phyloP scores from a whole-genome alignment of 2,888 invertebrate genomes.

The Gari tellinella region DNA sequence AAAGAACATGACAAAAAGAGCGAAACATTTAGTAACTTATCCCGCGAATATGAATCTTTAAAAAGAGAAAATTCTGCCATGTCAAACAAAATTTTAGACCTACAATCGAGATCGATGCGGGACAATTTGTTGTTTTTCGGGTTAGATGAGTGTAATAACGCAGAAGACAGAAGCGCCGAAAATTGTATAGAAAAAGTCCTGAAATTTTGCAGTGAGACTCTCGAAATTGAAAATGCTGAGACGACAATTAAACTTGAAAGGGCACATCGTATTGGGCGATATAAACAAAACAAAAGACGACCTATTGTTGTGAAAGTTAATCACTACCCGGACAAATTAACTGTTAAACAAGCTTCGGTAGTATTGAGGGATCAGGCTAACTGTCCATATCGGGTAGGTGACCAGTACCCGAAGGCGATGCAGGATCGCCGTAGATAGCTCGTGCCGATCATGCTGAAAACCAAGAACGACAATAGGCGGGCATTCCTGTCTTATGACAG shows the following conservation, averaged over 20 bases:
- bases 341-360: neutral
- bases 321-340: conserved; percentile 7
- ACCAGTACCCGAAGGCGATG: neutral
- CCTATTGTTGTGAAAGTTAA: conserved; percentile 9
- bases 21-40: neutral
- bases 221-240: conserved; percentile 10
- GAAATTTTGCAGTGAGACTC: conserved; percentile 7
- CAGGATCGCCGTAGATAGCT: neutral
- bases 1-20: conserved; percentile 4
- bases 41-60: neutral
- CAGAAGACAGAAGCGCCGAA: conserved; percentile 6
- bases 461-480: too few relatives aligned
- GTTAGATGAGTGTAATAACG: conserved; percentile 2
- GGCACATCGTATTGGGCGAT: conserved; percentile 20
- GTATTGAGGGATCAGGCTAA: neutral
- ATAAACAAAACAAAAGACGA: neutral
- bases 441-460: conserved; percentile 1
- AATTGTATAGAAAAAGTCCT: conserved; percentile 11
- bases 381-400: neutral
- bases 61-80: too few relatives aligned
- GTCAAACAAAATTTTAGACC: conserved; percentile 20
- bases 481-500: too few relatives aligned
- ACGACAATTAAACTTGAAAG: conserved; percentile 7
- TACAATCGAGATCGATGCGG: conserved; percentile 26
- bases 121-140: conserved; percentile 24